Base-by-base conservation (phyloP, 2,888 invertebrate genomes). In the Tiliacea aurago region DNA sequence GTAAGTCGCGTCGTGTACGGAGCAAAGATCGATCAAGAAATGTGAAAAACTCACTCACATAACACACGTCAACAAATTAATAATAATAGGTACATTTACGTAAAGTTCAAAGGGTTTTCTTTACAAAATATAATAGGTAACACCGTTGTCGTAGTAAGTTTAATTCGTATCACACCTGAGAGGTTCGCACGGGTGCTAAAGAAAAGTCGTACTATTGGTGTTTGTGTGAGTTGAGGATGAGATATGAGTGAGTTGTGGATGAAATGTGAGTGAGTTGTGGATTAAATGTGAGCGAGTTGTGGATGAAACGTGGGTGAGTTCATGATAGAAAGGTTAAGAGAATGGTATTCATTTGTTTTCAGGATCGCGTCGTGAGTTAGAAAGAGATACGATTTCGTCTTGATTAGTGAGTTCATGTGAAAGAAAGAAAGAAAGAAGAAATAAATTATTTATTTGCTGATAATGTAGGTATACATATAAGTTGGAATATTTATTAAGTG, bases 121-220 rank as follows among this genome's bases (percentile, higher is more conserved):
- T 59, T 41, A 53, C 47, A 45, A 70, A 70, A 80, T 80, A 84
- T 82, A 78, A 84, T 78, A 33, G 20, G 28, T 33, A 86, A 81
- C 55, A 67, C 67, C 49, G 66, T 86, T 84, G 75, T 78, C 62
- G 62, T 47, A 28, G 58, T 20, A 67, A 73, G 73, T 83, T 78
- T 80, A 83, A 85, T 80, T 80, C 83, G 70, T 63, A 62, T 23
- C 56, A 67, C 86, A 85, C 83, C 85, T 85, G 85, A 78, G 71
- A 75, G 62, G 78, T 86, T 85, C 85, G 15, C 86, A 85, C 86
- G 83, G 67, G 73, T 71, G 77, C 74, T 78, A 80, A 70, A 74
- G 69, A n/a, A 43, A 0, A 18, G 1, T 43, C 67, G 28, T 78
- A 82, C 66, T 43, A 69, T 65, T 58, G n/a, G 67, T n/a, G 15